These are phyloP conservation scores for Prunella himalayana DNA, from an alignment of 2,113 vertebrate genomes.

Conservation along the genomic window DNA sequence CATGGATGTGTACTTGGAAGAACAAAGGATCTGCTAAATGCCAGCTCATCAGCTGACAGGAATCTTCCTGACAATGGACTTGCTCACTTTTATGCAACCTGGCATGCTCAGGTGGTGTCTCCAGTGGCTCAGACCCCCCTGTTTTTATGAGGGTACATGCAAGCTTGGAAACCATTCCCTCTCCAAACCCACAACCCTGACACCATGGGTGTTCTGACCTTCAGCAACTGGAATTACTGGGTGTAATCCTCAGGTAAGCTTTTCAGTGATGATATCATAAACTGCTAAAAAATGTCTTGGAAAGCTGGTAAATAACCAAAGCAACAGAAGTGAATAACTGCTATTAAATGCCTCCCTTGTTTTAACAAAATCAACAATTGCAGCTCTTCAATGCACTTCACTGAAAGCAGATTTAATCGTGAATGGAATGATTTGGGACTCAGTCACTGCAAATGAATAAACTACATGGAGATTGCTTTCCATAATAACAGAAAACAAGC, in stretches of 20 bases:
- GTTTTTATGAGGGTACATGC: neutral
- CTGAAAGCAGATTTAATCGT: neutral
- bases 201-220: neutral
- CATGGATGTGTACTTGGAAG: neutral
- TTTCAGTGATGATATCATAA: neutral
- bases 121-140: neutral
- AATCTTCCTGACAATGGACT: neutral
- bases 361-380: conserved; percentile 9
- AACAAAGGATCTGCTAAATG: neutral
- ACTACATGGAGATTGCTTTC: neutral
- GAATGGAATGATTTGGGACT: conserved; percentile 21
- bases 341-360: neutral
- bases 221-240: neutral
- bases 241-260: neutral
- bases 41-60: neutral
- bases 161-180: neutral
- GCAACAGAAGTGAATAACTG: neutral
- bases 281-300: neutral
- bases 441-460: conserved; percentile 1
- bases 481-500: neutral
- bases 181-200: neutral
- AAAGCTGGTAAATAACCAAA: neutral
- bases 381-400: neutral
- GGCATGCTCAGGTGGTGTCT: neutral
- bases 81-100: neutral